These are phyloP conservation scores for Apamea monoglypha DNA, from an alignment of 2,888 invertebrate genomes.

Conservation along the genomic window DNA sequence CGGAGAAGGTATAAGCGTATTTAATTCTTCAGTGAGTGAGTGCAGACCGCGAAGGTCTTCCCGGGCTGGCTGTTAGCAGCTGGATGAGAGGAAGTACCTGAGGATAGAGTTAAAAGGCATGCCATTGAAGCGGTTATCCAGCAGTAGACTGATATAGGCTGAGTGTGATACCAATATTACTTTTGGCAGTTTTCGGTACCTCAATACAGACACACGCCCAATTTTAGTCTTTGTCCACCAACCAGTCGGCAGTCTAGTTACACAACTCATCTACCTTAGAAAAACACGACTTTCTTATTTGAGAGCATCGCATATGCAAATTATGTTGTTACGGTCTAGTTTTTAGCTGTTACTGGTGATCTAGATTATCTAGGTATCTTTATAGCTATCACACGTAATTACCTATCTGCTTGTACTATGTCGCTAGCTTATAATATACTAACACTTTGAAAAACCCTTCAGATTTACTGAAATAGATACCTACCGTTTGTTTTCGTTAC, in stretches of 20 bases:
- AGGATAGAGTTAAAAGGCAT: no score
- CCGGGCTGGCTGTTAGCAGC: no score
- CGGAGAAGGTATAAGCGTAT: no score
- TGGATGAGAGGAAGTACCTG: no score
- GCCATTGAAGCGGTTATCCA: no score
- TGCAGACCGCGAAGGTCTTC: no score
- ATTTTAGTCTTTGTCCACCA: background rate
- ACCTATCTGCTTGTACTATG: background rate
- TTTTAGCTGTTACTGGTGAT: conserved; percentile 38
- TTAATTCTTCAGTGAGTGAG: no score
- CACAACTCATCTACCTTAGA: background rate
- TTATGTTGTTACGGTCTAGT: conserved; percentile 52
- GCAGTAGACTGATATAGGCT: background rate
- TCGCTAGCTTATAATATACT: background rate
- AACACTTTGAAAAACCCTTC: background rate
- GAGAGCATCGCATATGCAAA: conserved; percentile 43
- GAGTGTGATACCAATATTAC: no score
- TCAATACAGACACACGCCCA: background rate
- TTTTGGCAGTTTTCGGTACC: background rate
- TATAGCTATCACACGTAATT: conserved; percentile 11
- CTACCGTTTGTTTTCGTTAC: no score
- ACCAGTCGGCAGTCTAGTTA: no score
- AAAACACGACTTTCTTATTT: conserved; percentile 36
- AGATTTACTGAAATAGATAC: background rate
- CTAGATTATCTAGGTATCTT: conserved; percentile 50